Percentiles rank a stretch among this genome's conserved stretches.
These are phyloP conservation scores for Lissocephala sabroskyi DNA, from an alignment of 2,888 invertebrate species.

Conservation along the genomic window DNA sequence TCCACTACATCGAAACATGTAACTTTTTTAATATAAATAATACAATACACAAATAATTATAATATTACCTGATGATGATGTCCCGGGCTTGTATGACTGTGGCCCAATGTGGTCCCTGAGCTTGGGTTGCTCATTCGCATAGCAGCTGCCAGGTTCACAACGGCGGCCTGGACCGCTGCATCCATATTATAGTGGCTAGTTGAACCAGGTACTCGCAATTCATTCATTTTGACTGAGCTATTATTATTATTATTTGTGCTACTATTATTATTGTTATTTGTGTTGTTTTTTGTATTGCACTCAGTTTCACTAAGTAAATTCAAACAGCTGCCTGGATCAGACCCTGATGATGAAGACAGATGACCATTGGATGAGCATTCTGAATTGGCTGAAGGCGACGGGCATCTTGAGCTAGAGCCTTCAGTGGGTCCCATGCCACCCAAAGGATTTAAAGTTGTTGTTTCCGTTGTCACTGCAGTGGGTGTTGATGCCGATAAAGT, in stretches of 20 bases:
- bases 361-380: slow-evolving; percentile 90
- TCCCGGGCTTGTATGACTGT: slow-evolving; percentile 27
- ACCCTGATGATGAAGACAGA: slow-evolving; percentile 85
- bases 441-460: slow-evolving; percentile 28
- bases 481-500: slow-evolving; percentile 78
- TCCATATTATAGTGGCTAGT: no score
- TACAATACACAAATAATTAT: no score
- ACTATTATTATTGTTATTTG: slow-evolving; percentile 77
- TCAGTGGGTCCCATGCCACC: slow-evolving; percentile 42
- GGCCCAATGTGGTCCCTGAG: slow-evolving; percentile 11
- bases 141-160: slow-evolving; percentile 83
- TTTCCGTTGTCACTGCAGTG: slow-evolving; percentile 58
- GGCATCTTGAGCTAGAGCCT: slow-evolving; percentile 79
- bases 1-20: no score
- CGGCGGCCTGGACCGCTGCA: slow-evolving; percentile 81
- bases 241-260: slow-evolving; percentile 73
- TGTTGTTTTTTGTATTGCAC: slow-evolving; percentile 72
- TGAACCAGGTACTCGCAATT: slow-evolving; percentile 73
- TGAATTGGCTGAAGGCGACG: slow-evolving; percentile 88
- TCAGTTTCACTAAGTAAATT: slow-evolving; percentile 76
- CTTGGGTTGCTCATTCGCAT: slow-evolving; percentile 77
- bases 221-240: slow-evolving; percentile 78
- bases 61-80: slow-evolving; percentile 32
- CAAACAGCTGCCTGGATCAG: slow-evolving; percentile 77
- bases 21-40: no score